phyloP scores from a whole-genome alignment of 2,113 vertebrate genomes.

The Pyxicephalus adspersus region DNA sequence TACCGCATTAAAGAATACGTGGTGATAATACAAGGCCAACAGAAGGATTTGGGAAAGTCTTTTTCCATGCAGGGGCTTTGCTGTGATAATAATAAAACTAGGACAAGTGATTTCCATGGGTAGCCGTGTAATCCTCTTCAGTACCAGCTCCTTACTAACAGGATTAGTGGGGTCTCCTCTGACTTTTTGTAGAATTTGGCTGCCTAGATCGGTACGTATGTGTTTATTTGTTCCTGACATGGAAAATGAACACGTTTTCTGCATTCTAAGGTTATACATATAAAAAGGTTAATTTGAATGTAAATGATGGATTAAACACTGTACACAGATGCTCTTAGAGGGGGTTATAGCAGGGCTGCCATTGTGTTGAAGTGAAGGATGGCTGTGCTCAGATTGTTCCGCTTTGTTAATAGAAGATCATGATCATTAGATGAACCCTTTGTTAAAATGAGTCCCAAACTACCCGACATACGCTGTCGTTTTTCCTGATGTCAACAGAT shows the following conservation, averaged over 20 bases:
- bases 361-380: constrained; percentile 88
- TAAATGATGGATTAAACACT: constrained; percentile 1
- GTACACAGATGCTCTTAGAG: constrained; percentile 65
- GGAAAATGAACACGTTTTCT: not conserved
- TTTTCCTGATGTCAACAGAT: constrained; percentile 93
- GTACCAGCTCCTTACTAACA: not conserved
- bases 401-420: constrained; percentile 81
- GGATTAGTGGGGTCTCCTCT: not conserved
- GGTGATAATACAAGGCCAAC: too few relatives aligned
- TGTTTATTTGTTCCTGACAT: not conserved
- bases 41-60: too few relatives aligned
- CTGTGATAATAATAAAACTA: not conserved
- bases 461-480: constrained; percentile 93
- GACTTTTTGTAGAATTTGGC: too few relatives aligned
- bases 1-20: too few relatives aligned
- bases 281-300: not conserved
- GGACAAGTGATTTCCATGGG: not conserved
- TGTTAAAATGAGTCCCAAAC: constrained; percentile 77
- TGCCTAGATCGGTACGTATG: too few relatives aligned
- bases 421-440: constrained; percentile 79
- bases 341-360: constrained; percentile 72
- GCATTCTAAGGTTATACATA: not conserved
- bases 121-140: not conserved
- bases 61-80: not conserved
- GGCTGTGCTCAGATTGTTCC: constrained; percentile 89